Evolutionary conservation across 2,797 vertebrate genomes (phyloP).

Genomic region (Cossypha niveicapilla): DNA sequence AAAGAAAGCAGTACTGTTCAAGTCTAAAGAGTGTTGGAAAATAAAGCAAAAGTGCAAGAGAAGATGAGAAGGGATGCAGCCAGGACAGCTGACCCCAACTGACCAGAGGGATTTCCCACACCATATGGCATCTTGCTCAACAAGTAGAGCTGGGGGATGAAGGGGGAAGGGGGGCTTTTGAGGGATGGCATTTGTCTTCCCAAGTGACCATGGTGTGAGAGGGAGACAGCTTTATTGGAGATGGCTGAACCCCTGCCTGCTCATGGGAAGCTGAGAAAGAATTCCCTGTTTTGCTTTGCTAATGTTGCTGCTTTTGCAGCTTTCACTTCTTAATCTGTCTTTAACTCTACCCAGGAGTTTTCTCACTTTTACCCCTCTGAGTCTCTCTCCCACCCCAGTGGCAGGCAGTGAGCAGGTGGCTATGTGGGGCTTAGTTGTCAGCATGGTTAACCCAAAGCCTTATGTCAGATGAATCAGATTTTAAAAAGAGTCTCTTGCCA

Average conservation of each 20-base stretch:
- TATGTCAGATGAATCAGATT: neutral
- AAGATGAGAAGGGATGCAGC: neutral
- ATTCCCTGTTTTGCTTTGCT: neutral
- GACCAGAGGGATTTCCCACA: neutral
- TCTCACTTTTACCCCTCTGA: neutral
- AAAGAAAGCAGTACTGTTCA: neutral
- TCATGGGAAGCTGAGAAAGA: neutral
- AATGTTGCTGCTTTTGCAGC: neutral
- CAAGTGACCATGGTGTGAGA: neutral
- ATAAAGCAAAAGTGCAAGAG: neutral
- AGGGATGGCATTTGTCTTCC: neutral
- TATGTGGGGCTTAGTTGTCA: neutral
- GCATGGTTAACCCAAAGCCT: neutral
- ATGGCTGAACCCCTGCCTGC: neutral
- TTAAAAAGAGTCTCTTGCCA: neutral
- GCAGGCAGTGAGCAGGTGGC: neutral
- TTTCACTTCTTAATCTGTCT: neutral
- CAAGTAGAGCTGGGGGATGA: neutral
- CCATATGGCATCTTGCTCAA: neutral
- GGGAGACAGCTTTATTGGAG: neutral
- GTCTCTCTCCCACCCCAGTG: neutral
- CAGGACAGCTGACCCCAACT: neutral
- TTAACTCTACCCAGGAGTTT: neutral
- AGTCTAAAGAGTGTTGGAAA: neutral
- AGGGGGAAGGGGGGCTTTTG: accelerated